Evolutionary conservation across 2,113 vertebrate species (phyloP).

Genomic region (Rhinolophus ferrumequinum): DNA sequence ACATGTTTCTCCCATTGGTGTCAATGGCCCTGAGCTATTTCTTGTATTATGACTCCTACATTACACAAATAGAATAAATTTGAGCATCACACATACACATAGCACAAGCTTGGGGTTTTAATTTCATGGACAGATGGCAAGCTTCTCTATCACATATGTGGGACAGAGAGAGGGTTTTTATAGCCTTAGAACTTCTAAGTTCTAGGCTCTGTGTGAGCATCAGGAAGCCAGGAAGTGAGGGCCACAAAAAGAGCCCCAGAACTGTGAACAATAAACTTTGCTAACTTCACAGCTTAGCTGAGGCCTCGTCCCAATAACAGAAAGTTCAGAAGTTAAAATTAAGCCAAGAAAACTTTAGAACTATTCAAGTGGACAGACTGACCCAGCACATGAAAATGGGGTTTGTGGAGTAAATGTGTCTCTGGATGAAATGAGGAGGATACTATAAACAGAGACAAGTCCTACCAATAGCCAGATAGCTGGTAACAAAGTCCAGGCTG

Average conservation of each 20-base stretch:
- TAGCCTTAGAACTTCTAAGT: background rate
- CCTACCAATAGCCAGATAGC: slow-evolving; percentile 24
- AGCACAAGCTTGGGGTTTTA: slow-evolving; percentile 8
- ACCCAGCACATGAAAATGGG: background rate
- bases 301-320: background rate
- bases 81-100: background rate
- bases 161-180: background rate
- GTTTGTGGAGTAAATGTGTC: slow-evolving; percentile 11
- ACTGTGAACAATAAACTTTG: background rate
- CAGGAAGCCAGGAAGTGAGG: background rate
- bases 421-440: background rate
- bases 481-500: slow-evolving; percentile 50
- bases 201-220: background rate
- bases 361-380: background rate
- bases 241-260: background rate
- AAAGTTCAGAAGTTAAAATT: background rate
- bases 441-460: slow-evolving; percentile 15
- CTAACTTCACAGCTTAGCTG: background rate
- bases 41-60: background rate
- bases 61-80: background rate
- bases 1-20: background rate
- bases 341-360: slow-evolving; percentile 8
- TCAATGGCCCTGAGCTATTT: background rate
- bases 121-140: background rate
- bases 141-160: background rate